phyloP scores from a whole-genome alignment of 2,888 invertebrate genomes.

The Ochropleura plecta region DNA sequence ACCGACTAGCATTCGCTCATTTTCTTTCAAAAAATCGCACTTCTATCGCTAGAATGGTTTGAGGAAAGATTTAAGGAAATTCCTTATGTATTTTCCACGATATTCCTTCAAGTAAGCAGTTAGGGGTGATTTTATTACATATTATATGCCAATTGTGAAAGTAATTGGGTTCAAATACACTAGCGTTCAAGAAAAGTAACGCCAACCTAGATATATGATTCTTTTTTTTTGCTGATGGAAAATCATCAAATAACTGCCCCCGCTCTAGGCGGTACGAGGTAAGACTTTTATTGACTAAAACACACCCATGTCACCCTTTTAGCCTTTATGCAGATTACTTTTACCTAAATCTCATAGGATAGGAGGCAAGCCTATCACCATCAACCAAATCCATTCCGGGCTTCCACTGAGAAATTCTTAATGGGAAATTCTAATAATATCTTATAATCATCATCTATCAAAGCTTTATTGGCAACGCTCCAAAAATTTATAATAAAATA shows the following conservation, averaged over 20 bases:
- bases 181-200: not conserved
- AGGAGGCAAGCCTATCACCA: not conserved
- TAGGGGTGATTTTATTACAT: slow-evolving; percentile 36
- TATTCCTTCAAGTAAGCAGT: slow-evolving; percentile 26
- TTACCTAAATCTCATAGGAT: not conserved
- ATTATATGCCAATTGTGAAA: slow-evolving; percentile 24
- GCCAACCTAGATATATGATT: not conserved
- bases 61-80: slow-evolving; percentile 57
- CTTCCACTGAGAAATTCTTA: not conserved
- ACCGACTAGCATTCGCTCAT: slow-evolving; percentile 65
- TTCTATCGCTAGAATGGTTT: slow-evolving; percentile 45
- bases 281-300: too few relatives aligned
- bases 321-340: not conserved
- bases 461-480: too few relatives aligned
- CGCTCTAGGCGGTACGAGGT: too few relatives aligned
- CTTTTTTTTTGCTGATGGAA: too few relatives aligned
- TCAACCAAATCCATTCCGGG: not conserved
- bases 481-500: too few relatives aligned
- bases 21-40: slow-evolving; percentile 65
- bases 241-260: too few relatives aligned
- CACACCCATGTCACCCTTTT: too few relatives aligned
- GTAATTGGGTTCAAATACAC: slow-evolving; percentile 16
- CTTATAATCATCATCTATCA: too few relatives aligned
- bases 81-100: slow-evolving; percentile 45
- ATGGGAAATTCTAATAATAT: not conserved